Conservation (phyloP, 1,140 invertebrate species). For the Orchestia grillus region DNA sequence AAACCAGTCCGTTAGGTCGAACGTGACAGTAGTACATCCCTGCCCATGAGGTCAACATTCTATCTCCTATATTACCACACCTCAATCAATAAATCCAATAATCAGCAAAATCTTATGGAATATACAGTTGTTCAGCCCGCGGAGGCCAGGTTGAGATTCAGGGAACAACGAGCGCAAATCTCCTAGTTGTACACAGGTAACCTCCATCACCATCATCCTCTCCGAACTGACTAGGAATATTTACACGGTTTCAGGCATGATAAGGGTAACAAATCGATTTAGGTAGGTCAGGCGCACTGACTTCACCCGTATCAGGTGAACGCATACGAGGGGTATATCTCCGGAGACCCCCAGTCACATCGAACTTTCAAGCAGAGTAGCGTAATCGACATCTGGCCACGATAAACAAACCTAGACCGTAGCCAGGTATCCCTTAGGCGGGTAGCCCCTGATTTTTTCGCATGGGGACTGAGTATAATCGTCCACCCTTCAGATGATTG, state of each 20-base stretch:
- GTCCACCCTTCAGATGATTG: neutral
- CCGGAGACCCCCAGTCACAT: neutral
- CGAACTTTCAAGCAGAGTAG: neutral
- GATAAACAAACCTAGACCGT: neutral
- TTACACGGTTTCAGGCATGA: neutral
- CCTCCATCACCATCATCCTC: neutral
- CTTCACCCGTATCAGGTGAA: neutral
- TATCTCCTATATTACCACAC: neutral
- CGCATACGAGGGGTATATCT: neutral
- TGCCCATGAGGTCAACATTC: neutral
- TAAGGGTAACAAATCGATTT: neutral
- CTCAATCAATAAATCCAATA: no score
- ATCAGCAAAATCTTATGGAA: no score
- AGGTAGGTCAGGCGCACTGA: neutral
- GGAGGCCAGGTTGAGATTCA: neutral
- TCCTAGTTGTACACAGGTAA: neutral
- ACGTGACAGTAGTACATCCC: neutral
- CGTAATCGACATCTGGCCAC: neutral
- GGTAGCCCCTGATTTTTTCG: neutral
- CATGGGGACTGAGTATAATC: neutral
- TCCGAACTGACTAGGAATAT: neutral
- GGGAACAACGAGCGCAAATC: neutral
- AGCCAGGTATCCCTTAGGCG: neutral
- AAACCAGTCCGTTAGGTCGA: neutral
- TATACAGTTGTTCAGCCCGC: neutral